Percentiles rank a stretch among this genome's conserved stretches.
These are phyloP conservation scores for Heliconius eleuchia DNA, from an alignment of 1,140 invertebrate species.

Conservation along the genomic window DNA sequence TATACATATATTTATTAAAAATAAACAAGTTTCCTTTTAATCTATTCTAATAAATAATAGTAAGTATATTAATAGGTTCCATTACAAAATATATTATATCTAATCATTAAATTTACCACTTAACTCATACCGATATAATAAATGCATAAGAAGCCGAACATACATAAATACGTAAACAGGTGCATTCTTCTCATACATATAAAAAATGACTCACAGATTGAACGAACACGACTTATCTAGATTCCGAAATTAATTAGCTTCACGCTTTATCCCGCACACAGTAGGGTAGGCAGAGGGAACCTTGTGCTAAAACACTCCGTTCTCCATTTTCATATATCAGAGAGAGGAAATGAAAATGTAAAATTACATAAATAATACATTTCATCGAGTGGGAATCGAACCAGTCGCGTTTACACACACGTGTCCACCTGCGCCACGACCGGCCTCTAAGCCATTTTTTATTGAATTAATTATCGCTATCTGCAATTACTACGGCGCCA, in stretches of 20 bases:
- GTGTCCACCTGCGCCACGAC: too few species aligned
- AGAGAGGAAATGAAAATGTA: too few species aligned
- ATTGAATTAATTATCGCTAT: constrained; percentile 1
- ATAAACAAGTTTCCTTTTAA: too few species aligned
- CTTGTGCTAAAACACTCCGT: too few species aligned
- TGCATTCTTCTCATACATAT: background rate
- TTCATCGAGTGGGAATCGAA: too few species aligned
- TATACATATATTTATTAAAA: too few species aligned
- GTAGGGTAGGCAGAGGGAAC: too few species aligned
- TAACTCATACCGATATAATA: background rate
- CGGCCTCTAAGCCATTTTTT: background rate
- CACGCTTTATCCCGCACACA: too few species aligned
- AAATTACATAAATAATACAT: too few species aligned
- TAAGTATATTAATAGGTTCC: background rate
- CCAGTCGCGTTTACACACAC: too few species aligned
- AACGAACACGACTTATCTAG: background rate
- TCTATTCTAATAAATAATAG: too few species aligned
- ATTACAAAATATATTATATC: background rate
- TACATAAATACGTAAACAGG: background rate
- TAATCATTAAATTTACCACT: background rate
- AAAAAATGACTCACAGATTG: background rate
- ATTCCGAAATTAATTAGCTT: background rate
- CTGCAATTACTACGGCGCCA: constrained; percentile 10
- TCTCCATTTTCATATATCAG: too few species aligned
- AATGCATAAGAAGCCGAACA: background rate